Conservation (phyloP, 2,888 invertebrate species). For the Anthoptus insignis region DNA sequence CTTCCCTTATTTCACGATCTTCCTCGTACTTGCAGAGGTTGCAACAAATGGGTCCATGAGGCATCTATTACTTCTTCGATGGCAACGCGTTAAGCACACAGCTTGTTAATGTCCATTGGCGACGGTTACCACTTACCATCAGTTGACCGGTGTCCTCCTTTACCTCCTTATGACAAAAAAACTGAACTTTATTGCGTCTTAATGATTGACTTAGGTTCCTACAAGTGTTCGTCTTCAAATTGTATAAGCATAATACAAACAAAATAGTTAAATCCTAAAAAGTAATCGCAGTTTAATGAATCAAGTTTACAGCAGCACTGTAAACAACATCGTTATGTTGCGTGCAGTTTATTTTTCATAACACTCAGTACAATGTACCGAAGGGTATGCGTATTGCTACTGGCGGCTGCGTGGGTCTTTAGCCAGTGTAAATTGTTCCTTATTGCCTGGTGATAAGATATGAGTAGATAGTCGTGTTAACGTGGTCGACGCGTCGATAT, state of each 20-base stretch:
- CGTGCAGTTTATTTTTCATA: slow-evolving; percentile 59
- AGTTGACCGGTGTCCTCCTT: too few species aligned
- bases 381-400: slow-evolving; percentile 49
- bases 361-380: slow-evolving; percentile 55
- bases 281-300: slow-evolving; percentile 13
- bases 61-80: too few species aligned
- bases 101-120: too few species aligned
- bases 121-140: too few species aligned
- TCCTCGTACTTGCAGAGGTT: too few species aligned
- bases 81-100: too few species aligned
- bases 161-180: too few species aligned
- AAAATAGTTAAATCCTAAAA: background rate
- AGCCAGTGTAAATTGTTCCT: slow-evolving; percentile 48
- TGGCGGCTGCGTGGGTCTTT: slow-evolving; percentile 36
- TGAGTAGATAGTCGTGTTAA: slow-evolving; percentile 43
- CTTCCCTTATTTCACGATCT: too few species aligned
- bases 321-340: slow-evolving; percentile 44
- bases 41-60: too few species aligned
- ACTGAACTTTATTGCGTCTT: too few species aligned
- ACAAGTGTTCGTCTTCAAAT: too few species aligned
- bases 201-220: too few species aligned
- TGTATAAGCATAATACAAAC: background rate
- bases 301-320: slow-evolving; percentile 31
- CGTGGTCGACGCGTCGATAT: slow-evolving; percentile 50
- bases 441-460: slow-evolving; percentile 59